Evolutionary conservation across 2,888 invertebrate species (phyloP).

Genomic region (Bellardia bayeri): DNA sequence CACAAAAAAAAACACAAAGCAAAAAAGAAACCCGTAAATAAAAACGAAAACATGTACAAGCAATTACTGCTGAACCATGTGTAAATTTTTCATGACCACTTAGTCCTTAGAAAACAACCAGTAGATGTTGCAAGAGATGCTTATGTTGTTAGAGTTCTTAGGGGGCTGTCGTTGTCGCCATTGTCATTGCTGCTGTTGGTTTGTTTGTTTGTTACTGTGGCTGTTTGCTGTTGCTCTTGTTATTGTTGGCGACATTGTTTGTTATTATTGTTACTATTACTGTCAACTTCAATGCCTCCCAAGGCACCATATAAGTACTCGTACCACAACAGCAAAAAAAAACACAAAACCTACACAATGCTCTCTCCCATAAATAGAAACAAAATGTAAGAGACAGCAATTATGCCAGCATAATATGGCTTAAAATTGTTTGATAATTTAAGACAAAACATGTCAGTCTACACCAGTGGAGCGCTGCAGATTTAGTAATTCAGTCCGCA

Average conservation of each 20-base stretch:
- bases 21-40: conserved; percentile 34
- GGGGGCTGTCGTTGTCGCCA: conserved; percentile 10
- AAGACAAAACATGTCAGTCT: conserved; percentile 17
- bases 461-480: neutral
- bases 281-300: conserved; percentile 68
- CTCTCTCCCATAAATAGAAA: conserved; percentile 16
- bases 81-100: conserved; percentile 72
- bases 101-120: conserved; percentile 55
- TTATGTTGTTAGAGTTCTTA: conserved; percentile 48
- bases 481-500: neutral
- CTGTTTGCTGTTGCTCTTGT: neutral
- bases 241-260: conserved; percentile 46
- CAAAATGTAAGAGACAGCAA: conserved; percentile 47
- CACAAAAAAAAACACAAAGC: conserved; percentile 1
- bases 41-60: conserved; percentile 65
- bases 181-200: neutral
- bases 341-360: neutral
- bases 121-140: neutral
- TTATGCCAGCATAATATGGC: conserved; percentile 36
- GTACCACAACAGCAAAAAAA: conserved; percentile 16
- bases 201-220: conserved; percentile 26
- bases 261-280: conserved; percentile 67
- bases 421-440: conserved; percentile 44
- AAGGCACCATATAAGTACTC: conserved; percentile 62
- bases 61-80: conserved; percentile 69